These are phyloP conservation scores for Columba livia DNA, from an alignment of 2,113 vertebrate species.

Conservation along the genomic window DNA sequence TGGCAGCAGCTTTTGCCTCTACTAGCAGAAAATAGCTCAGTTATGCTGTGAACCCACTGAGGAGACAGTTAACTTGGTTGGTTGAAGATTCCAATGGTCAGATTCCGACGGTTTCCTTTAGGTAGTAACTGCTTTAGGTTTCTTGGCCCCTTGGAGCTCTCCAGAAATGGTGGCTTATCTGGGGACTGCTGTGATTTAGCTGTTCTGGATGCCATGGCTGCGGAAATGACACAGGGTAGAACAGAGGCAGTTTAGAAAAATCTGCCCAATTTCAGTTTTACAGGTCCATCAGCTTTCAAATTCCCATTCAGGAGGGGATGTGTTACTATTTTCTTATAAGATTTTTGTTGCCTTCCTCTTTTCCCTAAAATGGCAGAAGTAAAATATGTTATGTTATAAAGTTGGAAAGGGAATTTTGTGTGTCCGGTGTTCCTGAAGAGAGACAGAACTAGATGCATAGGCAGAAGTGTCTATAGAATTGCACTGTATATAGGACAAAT, in stretches of 20 bases:
- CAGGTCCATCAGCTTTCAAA: background rate
- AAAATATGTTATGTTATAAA: accelerated
- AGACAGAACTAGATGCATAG: background rate
- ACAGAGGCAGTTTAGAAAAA: background rate
- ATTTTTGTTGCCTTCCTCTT: background rate
- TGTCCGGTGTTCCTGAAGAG: background rate
- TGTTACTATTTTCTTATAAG: background rate
- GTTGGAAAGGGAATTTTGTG: background rate
- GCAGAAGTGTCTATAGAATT: background rate
- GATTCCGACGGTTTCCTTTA: background rate
- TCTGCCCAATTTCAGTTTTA: background rate
- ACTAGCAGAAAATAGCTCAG: background rate
- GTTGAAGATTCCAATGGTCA: background rate
- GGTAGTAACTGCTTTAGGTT: background rate
- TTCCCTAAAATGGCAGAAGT: background rate
- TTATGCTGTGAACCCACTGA: background rate
- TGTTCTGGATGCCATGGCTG: background rate
- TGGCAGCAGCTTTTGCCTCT: background rate
- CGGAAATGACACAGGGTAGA: background rate
- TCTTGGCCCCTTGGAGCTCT: background rate
- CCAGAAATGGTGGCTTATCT: background rate
- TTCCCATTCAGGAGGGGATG: background rate
- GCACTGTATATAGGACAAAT: background rate
- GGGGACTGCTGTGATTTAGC: background rate
- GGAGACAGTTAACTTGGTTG: background rate